These are phyloP conservation scores for Lasioglossum vierecki DNA, from an alignment of 2,888 invertebrate genomes.

Conservation along the genomic window DNA sequence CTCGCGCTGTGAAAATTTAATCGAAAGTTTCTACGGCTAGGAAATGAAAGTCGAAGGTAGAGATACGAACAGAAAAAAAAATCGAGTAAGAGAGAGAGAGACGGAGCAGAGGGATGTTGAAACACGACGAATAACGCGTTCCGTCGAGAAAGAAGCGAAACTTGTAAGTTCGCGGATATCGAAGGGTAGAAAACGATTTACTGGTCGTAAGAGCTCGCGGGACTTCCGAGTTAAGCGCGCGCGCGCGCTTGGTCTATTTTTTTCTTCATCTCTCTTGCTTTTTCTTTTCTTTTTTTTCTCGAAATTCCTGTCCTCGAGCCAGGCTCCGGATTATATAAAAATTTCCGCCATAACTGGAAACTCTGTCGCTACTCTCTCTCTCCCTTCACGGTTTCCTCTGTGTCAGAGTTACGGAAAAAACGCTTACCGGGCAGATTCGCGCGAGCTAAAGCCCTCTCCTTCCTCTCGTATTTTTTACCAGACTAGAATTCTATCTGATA, in stretches of 20 bases:
- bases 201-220: constrained; percentile 42
- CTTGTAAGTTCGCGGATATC: constrained; percentile 34
- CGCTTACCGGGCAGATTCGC: constrained; percentile 69
- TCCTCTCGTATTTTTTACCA: constrained; percentile 62
- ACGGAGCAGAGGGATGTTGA: not conserved
- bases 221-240: constrained; percentile 28
- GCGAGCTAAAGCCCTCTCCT: constrained; percentile 59
- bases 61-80: not conserved
- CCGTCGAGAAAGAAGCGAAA: constrained; percentile 36
- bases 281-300: constrained; percentile 52
- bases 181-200: constrained; percentile 42
- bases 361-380: constrained; percentile 35
- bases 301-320: constrained; percentile 57
- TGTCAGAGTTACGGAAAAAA: constrained; percentile 56
- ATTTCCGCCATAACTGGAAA: constrained; percentile 67
- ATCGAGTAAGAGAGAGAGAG: not conserved
- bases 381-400: not conserved
- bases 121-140: constrained; percentile 18
- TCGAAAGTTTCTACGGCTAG: constrained; percentile 47
- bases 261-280: not conserved
- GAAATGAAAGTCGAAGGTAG: constrained; percentile 49
- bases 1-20: constrained; percentile 52
- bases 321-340: constrained; percentile 64
- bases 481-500: constrained; percentile 66
- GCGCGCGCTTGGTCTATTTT: not conserved